phyloP scores from a whole-genome alignment of 2,797 vertebrate species.

The Taeniopygia guttata region DNA sequence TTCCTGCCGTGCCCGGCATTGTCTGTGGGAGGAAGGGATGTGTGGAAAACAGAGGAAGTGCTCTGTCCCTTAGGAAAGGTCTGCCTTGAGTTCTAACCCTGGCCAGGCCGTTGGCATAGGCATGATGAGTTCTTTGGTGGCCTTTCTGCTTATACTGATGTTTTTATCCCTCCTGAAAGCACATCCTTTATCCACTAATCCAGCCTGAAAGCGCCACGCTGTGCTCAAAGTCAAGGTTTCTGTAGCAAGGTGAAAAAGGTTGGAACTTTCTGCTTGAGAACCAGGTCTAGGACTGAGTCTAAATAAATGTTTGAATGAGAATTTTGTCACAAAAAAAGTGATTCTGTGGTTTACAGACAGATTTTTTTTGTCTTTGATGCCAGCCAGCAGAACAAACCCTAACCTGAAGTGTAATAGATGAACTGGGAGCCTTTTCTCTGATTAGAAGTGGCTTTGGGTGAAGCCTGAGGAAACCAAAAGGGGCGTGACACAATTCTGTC shows the following conservation, averaged over 20 bases:
- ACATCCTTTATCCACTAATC: not conserved
- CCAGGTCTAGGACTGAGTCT: not conserved
- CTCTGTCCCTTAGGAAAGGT: slow-evolving; percentile 1
- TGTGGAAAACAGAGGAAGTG: slow-evolving; percentile 7
- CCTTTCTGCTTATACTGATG: not conserved
- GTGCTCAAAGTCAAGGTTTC: not conserved
- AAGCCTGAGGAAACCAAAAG: not conserved
- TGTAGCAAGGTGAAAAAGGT: not conserved
- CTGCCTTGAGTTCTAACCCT: not conserved
- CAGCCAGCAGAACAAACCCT: not conserved
- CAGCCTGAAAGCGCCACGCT: not conserved
- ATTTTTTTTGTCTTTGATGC: not conserved
- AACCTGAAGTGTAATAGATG: not conserved
- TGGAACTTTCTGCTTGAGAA: not conserved
- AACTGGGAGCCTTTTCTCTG: not conserved
- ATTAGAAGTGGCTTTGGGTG: not conserved
- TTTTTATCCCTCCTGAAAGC: not conserved
- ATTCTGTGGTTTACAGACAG: not conserved
- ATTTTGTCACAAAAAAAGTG: not conserved
- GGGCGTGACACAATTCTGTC: not conserved
- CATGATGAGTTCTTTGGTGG: not conserved
- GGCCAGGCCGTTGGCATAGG: not conserved
- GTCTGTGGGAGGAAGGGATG: not conserved
- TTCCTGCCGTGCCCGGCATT: not conserved
- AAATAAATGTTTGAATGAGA: not conserved